phyloP scores from a whole-genome alignment of 2,797 vertebrate genomes.

The Clamator glandarius region DNA sequence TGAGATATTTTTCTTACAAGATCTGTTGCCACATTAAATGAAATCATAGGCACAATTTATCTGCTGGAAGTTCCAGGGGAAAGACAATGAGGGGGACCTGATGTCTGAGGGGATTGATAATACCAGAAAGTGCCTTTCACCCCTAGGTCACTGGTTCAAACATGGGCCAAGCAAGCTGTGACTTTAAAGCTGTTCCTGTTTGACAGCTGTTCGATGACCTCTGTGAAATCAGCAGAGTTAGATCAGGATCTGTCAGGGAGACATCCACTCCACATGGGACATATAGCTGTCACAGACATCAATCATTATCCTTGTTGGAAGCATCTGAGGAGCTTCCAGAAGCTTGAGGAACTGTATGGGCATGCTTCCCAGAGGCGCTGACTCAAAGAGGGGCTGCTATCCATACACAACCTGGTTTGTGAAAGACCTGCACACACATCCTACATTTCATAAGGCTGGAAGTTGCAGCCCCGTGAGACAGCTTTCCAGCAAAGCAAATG shows the following conservation, averaged over 20 bases:
- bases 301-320: not conserved
- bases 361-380: not conserved
- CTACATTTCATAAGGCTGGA: not conserved
- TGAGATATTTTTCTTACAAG: not conserved
- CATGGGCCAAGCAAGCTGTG: not conserved
- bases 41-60: conserved; percentile 17
- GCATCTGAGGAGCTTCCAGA: not conserved
- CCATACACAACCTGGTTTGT: not conserved
- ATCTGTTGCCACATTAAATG: conserved; percentile 26
- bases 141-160: conserved; percentile 45
- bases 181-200: conserved; percentile 1
- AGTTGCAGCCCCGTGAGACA: not conserved
- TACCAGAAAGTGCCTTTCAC: conserved; percentile 7
- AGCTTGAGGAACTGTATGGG: not conserved
- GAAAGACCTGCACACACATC: not conserved
- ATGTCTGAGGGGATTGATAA: conserved; percentile 34
- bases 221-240: not conserved
- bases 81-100: not conserved
- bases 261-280: not conserved
- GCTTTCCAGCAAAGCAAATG: not conserved
- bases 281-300: not conserved
- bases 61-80: not conserved
- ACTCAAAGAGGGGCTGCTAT: not conserved
- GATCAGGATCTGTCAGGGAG: not conserved
- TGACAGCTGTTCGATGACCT: conserved; percentile 15